These are phyloP conservation scores for Rhamnusium bicolor DNA, from an alignment of 2,888 invertebrate species.

Conservation along the genomic window DNA sequence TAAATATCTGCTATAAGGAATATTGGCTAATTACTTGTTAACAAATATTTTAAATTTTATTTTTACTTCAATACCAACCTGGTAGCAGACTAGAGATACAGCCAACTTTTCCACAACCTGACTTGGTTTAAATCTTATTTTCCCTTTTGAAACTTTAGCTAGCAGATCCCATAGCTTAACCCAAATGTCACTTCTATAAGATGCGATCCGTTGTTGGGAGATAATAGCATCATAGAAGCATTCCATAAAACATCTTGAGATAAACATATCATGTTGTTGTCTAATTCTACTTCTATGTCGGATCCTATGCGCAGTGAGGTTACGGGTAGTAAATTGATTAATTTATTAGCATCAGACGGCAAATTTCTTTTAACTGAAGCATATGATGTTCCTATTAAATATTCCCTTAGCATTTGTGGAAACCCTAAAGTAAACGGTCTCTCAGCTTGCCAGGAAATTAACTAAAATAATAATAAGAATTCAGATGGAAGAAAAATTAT, in stretches of 20 bases:
- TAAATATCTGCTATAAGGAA: too few relatives aligned
- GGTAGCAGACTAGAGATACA: conserved; percentile 88
- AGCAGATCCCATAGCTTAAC: conserved; percentile 85
- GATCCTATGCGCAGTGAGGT: conserved; percentile 77
- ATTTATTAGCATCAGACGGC: conserved; percentile 79
- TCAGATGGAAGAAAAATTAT: too few relatives aligned
- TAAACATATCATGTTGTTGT: conserved; percentile 74
- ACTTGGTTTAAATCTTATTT: conserved; percentile 78
- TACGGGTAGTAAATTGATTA: conserved; percentile 82
- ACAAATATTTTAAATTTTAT: background rate
- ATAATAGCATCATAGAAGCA: conserved; percentile 86
- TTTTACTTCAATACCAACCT: conserved; percentile 70
- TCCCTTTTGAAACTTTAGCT: conserved; percentile 75
- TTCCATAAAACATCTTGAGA: conserved; percentile 86
- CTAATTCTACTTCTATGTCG: conserved; percentile 78
- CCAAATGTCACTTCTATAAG: conserved; percentile 88
- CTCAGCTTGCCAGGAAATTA: conserved; percentile 77
- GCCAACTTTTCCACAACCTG: conserved; percentile 85
- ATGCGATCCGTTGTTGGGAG: conserved; percentile 87
- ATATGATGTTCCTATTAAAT: conserved; percentile 83
- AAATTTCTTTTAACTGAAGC: conserved; percentile 81
- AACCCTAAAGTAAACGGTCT: conserved; percentile 77
- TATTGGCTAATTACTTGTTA: too few relatives aligned
- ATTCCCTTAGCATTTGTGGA: conserved; percentile 84
- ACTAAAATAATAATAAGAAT: conserved; percentile 61